Evolutionary conservation across 2,888 invertebrate genomes (phyloP), one percentile per base, ranked within the genome.

Genomic region (Napeogenes inachia): DNA sequence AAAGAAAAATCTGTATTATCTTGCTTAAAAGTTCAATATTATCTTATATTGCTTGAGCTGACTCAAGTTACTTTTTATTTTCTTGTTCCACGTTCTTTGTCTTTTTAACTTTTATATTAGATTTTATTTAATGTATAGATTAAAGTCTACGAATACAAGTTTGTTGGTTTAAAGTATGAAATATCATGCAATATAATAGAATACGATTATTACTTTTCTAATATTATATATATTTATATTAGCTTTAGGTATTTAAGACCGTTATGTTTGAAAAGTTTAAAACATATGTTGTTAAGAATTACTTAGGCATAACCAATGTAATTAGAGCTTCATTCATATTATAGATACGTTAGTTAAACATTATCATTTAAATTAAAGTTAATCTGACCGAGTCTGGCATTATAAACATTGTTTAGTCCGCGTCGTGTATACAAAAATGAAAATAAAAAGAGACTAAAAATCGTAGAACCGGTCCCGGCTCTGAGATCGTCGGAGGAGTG

Each of bases 401-500:
- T 75, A 88, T 85, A 89, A 88, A 89, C 89, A 89, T 85, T 89
- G 89, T 89, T 89, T 89, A 89, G 89, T 87, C 88, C 85, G 86
- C 84, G 82, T 84, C 84, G 85, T 87, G 86, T 88, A 88, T 87
- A 89, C 89, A 88, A 89, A 89, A 90, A 90, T 87, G 89, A 89
- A 89, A 90, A 89, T 88, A 89, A 89, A 88, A 89, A 88, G 84
- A 84, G 81, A 85, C 85, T 87, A 87, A 90, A 89, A 89, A 88
- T 89, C 83, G 85, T 88, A 84, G 85, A 89, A 89, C 90, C 89
- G 89, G 89, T 89, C 87, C 71, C 83, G 84, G 86, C 84, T 82
- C 78, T 80, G 85, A 86, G 87, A 86, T 86, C 87, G 87, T 85
- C 86, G 88, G 89, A 78, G 88, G 87, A 90, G 80, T 90, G 89